These are phyloP conservation scores for Euura saliciscinereae DNA, from an alignment of 1,140 invertebrate genomes.

Conservation along the genomic window DNA sequence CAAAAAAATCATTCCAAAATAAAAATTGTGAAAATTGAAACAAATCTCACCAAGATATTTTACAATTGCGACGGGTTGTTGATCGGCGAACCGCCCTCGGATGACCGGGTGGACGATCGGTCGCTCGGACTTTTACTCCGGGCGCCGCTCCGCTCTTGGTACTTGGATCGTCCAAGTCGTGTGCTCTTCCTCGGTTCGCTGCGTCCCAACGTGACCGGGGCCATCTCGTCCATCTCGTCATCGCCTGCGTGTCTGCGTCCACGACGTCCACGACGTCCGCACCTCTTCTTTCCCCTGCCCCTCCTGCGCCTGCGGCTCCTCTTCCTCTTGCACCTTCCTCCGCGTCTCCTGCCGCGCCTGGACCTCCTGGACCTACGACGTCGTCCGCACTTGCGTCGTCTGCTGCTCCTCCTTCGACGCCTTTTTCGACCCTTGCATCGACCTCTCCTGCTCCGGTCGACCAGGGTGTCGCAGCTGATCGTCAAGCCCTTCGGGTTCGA, in stretches of 20 bases:
- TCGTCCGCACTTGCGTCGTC: neutral
- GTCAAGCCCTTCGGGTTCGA: neutral
- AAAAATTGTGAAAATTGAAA: no score
- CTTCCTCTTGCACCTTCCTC: neutral
- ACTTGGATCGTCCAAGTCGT: neutral
- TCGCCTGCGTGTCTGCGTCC: neutral
- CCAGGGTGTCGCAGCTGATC: neutral
- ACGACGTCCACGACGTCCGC: neutral
- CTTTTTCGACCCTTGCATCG: neutral
- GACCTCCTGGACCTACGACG: neutral
- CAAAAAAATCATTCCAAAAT: no score
- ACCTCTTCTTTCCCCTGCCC: slow-evolving; percentile 1
- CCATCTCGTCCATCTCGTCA: neutral
- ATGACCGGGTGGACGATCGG: neutral
- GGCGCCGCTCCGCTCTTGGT: neutral
- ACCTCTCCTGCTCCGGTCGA: neutral
- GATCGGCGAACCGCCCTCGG: neutral
- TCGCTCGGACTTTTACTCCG: neutral
- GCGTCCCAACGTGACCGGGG: neutral
- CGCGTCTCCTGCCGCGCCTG: neutral
- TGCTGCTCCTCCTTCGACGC: neutral
- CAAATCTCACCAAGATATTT: no score
- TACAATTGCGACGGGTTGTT: neutral
- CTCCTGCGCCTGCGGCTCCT: neutral
- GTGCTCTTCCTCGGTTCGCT: neutral